Base-by-base conservation (phyloP, 2,888 invertebrate species). In the Stegophylla sp. region DNA sequence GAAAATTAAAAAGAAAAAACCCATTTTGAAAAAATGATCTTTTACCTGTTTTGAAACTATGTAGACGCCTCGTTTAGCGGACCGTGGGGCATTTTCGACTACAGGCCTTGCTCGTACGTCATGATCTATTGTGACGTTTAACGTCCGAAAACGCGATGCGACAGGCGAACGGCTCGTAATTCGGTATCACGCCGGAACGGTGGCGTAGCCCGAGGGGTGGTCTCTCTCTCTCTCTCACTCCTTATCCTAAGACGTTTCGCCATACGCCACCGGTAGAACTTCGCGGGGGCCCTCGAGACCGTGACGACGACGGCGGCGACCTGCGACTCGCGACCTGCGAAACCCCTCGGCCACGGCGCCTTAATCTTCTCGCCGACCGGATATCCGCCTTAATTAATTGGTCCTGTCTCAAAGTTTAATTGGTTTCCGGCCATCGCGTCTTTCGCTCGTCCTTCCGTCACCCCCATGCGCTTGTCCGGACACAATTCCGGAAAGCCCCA, bases 321-420 rank as follows among this genome's bases (percentile, higher is more conserved):
- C 34, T 3, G 7, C 34, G 34, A 34, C 34, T 7, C 34, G 34
- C 34, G 7, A 34, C n/a, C n/a, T n/a, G 34, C 34, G 53, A 48
- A 69, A 59, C 77, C 79, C 79, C 61, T 69, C 71, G 79, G 77
- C 67, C 77, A 69, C 79, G 79, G 79, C 53, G 43, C 43, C 59
- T 77, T 69, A n/a, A n/a, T n/a, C n/a, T n/a, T n/a, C 71, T 79
- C 79, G 71, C 63, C 26, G n/a, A 48, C 9, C 48, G 71, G 71
- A 79, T 71, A 71, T 79, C 79, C 15, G 79, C 59, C 71, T 61
- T 79, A 79, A 79, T 79, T 79, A 79, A 79, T 79, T 71, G 79
- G 61, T 61, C 48, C 71, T 71, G 79, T 79, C 79, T 71, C 71
- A 79, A 79, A 79, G 69, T 79, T 79, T 79, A 79, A 79, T 79